phyloP scores from a whole-genome alignment of 2,797 vertebrate genomes.

The Helicolenus hilgendorfi region DNA sequence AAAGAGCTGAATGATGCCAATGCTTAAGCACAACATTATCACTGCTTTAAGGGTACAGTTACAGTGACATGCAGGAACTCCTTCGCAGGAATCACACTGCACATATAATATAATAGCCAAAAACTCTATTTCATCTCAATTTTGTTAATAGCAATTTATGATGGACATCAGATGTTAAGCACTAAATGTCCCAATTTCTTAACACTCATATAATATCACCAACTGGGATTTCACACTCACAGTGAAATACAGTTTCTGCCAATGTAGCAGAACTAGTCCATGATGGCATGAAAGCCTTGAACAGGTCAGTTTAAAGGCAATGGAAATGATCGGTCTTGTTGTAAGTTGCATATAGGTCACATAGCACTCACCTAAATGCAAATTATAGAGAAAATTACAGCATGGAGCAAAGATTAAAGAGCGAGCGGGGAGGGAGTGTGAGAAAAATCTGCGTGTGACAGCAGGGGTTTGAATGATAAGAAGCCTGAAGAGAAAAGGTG shows the following conservation, averaged over 20 bases:
- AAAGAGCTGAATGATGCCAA: too few relatives aligned
- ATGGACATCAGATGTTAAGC: not conserved
- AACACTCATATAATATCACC: slow-evolving; percentile 6
- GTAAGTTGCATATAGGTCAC: slow-evolving; percentile 18
- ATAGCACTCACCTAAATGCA: slow-evolving; percentile 9
- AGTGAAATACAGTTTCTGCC: slow-evolving; percentile 9
- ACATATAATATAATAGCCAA: not conserved
- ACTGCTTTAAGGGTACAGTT: too few relatives aligned
- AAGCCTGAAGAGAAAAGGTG: not conserved
- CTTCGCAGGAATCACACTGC: too few relatives aligned
- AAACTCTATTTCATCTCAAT: not conserved
- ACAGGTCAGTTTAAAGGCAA: slow-evolving; percentile 11
- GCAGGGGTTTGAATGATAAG: slow-evolving; percentile 3
- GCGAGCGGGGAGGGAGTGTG: not conserved
- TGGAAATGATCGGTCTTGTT: not conserved
- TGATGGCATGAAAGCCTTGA: not conserved
- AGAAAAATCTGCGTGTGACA: slow-evolving; percentile 3
- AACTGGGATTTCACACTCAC: slow-evolving; percentile 5
- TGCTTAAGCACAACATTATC: too few relatives aligned
- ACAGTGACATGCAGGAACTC: too few relatives aligned
- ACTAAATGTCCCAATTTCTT: not conserved
- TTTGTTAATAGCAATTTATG: not conserved
- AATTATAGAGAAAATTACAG: slow-evolving; percentile 22
- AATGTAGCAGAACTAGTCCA: not conserved
- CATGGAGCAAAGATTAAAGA: slow-evolving; percentile 20